Conservation (phyloP, 1,140 invertebrate genomes). For the Wasmannia auropunctata region DNA sequence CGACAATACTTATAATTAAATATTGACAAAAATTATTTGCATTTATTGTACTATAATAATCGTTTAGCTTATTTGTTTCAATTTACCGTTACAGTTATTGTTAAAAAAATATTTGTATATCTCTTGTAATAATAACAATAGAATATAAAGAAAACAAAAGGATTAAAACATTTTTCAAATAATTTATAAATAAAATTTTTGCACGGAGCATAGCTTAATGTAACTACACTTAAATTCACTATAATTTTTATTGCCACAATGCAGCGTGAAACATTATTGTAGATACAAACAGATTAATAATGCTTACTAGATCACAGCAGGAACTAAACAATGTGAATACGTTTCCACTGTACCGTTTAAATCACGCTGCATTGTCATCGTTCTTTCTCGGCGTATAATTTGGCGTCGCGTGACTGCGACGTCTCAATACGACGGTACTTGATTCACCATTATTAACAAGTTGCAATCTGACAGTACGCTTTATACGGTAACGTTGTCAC, state of each 20-base stretch:
- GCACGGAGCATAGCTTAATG: background rate
- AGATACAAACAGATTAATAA: conserved; percentile 25
- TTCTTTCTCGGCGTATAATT: conserved; percentile 35
- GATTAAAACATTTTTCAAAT: background rate
- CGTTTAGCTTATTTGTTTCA: background rate
- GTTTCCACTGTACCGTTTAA: conserved; percentile 26
- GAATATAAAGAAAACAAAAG: background rate
- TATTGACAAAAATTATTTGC: background rate
- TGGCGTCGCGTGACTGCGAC: conserved; percentile 20
- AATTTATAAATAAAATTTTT: background rate
- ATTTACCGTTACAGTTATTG: background rate
- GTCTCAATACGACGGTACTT: conserved; percentile 30
- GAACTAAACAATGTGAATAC: background rate
- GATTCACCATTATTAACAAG: conserved; percentile 32
- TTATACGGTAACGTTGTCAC: background rate
- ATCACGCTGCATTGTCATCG: conserved; percentile 13
- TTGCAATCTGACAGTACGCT: conserved; percentile 6
- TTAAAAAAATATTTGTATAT: too few relatives aligned
- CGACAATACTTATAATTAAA: background rate
- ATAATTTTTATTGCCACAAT: conserved; percentile 4
- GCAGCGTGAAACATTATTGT: conserved; percentile 3
- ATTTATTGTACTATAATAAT: background rate
- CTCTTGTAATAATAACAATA: background rate
- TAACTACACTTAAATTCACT: background rate
- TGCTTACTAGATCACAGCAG: conserved; percentile 1